These are phyloP conservation scores for Clarias pachynema DNA, from an alignment of 2,797 vertebrate genomes.

Conservation along the genomic window DNA sequence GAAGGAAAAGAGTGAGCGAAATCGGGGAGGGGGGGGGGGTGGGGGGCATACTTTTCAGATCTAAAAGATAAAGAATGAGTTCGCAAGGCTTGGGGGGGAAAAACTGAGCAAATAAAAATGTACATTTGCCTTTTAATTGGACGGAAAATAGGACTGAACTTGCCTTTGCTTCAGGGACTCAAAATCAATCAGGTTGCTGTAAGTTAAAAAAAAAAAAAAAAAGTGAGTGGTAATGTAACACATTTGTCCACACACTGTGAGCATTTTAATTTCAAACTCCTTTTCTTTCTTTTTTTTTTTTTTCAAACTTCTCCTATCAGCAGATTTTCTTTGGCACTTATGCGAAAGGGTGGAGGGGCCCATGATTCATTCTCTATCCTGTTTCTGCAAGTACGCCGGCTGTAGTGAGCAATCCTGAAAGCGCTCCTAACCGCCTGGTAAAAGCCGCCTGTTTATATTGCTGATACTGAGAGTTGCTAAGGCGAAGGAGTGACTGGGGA, in stretches of 20 bases:
- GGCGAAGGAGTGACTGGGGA: slow-evolving; percentile 39
- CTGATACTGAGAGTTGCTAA: slow-evolving; percentile 52
- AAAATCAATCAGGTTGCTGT: slow-evolving; percentile 45
- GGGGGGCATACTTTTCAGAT: slow-evolving; percentile 69
- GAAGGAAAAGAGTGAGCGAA: not conserved
- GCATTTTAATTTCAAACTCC: slow-evolving; percentile 14
- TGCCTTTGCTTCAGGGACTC: slow-evolving; percentile 71
- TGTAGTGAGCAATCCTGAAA: slow-evolving; percentile 53
- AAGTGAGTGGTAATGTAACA: slow-evolving; percentile 63
- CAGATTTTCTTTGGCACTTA: slow-evolving; percentile 59
- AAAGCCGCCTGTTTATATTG: slow-evolving; percentile 52
- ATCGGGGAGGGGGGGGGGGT: slow-evolving; percentile 40
- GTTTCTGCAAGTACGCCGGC: slow-evolving; percentile 70
- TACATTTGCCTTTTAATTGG: slow-evolving; percentile 78
- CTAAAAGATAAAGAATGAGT: slow-evolving; percentile 76
- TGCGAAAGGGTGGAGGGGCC: slow-evolving; percentile 57
- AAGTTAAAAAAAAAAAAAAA: slow-evolving; percentile 42
- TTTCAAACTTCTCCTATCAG: slow-evolving; percentile 54
- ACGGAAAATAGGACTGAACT: slow-evolving; percentile 76
- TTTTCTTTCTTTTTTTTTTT: slow-evolving; percentile 31
- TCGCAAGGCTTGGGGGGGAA: slow-evolving; percentile 53
- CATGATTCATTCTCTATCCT: slow-evolving; percentile 73
- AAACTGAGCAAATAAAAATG: slow-evolving; percentile 67
- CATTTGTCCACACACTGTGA: slow-evolving; percentile 64
- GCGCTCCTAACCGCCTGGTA: slow-evolving; percentile 49